Evolutionary conservation across 2,888 invertebrate genomes (phyloP), one percentile per base, ranked within the genome.

Genomic region (Amitus sp.): DNA sequence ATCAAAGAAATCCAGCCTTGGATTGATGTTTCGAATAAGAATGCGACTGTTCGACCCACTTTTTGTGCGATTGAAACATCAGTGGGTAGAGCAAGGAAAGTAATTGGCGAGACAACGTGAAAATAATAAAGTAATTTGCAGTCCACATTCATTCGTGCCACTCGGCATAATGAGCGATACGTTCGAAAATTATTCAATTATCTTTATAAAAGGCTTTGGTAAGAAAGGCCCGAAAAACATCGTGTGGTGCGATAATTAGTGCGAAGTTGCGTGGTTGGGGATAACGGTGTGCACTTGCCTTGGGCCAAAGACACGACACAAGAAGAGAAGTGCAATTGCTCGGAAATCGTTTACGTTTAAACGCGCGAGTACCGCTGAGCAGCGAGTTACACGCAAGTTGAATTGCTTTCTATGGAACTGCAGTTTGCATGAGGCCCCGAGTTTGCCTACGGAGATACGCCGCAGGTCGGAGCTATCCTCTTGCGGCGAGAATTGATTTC

Each of bases 321-420:
- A 42, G 42, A 42, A 45, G 27, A 28, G 12, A 45, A 45, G 12
- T 28, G 19, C 27, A 23, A 19, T 27, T 45, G 23, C 12, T 27
- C 45, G 45, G 45, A 27, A 45, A 20, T 45, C 45, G 45, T 28
- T 45, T 28, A 13, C 13, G 20, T 45, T 13, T 9, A 45, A 20
- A 27, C 27, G 45, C 23, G 27, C 45, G 45, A 45, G 20, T 28
- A 12, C 45, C 45, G 27, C 12, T 27, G 23, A 45, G 27, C 27
- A 23, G 42, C 42, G 19, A 23, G 19, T 42, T 19, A 42, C 42
- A 7, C 23, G 23, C 23, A 23, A 23, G 4, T 23, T 23, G n/a
- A 45, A 27, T 45, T 45, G 20, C 45, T 45, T 33, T 45, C 45
- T 20, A 15, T 45, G 20, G 45, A 33, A 33, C 33, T 45, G 45